Evolutionary conservation across 2,888 invertebrate genomes (phyloP).

Genomic region (Drosophila limbata): DNA sequence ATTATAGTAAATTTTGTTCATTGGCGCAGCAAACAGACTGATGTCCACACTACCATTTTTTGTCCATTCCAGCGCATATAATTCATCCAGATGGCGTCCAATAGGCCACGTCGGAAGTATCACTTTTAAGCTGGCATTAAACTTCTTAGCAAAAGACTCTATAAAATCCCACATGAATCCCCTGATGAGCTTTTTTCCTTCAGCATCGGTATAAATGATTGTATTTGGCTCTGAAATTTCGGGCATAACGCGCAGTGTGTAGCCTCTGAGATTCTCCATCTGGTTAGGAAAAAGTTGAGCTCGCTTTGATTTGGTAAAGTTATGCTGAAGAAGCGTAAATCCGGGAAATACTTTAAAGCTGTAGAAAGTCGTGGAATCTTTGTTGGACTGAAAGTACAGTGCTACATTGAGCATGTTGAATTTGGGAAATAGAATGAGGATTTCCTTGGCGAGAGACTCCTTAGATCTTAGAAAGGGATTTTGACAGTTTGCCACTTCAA

Average conservation of each 20-base stretch:
- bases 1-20: neutral
- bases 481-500: conserved; percentile 37
- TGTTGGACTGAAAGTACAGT: conserved; percentile 38
- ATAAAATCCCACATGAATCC: conserved; percentile 62
- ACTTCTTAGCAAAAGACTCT: conserved; percentile 32
- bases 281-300: conserved; percentile 39
- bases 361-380: conserved; percentile 32
- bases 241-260: conserved; percentile 42
- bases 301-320: neutral
- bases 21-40: conserved; percentile 26
- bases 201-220: conserved; percentile 22
- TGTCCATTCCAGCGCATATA: conserved; percentile 40
- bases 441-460: conserved; percentile 20
- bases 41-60: conserved; percentile 52
- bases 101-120: conserved; percentile 24
- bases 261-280: conserved; percentile 37
- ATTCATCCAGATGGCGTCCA: neutral
- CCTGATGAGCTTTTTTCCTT: conserved; percentile 20
- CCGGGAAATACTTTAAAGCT: conserved; percentile 49
- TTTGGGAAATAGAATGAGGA: conserved; percentile 40
- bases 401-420: conserved; percentile 52
- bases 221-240: conserved; percentile 58
- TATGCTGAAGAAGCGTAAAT: conserved; percentile 29
- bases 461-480: neutral
- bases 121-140: conserved; percentile 29